Evolutionary conservation across 37 sponge, comb jelly and placozoan species (phyloP).

Genomic region (Diacarnus erythraeanus): DNA sequence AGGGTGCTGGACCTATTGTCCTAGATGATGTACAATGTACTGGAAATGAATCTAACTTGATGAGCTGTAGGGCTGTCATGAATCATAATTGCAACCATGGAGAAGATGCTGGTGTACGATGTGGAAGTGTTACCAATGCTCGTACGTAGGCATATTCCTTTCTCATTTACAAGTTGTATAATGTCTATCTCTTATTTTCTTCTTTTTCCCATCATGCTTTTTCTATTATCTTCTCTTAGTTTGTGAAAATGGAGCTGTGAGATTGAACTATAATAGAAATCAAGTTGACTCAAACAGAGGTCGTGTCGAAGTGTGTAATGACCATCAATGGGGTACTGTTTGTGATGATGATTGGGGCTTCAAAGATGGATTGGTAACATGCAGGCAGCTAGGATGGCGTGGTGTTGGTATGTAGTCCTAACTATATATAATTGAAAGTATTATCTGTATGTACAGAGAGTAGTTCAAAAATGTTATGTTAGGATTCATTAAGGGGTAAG

Average conservation of each 20-base stretch:
- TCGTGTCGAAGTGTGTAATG: neutral
- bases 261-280: neutral
- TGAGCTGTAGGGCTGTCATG: neutral
- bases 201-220: neutral
- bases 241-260: neutral
- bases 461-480: no score
- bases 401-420: neutral
- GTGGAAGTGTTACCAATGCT: neutral
- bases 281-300: neutral
- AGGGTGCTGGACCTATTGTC: neutral
- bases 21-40: neutral
- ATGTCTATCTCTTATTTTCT: neutral
- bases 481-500: no score
- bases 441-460: no score
- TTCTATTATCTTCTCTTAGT: neutral
- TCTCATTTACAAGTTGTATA: neutral
- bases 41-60: neutral
- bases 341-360: neutral
- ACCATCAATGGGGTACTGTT: neutral
- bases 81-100: conserved; percentile 1
- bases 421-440: neutral
- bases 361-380: neutral
- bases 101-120: conserved; percentile 5
- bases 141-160: neutral
- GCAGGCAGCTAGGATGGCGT: conserved; percentile 1